Base-by-base conservation (phyloP, 2,888 invertebrate genomes). In the Amphipoea lucens region DNA sequence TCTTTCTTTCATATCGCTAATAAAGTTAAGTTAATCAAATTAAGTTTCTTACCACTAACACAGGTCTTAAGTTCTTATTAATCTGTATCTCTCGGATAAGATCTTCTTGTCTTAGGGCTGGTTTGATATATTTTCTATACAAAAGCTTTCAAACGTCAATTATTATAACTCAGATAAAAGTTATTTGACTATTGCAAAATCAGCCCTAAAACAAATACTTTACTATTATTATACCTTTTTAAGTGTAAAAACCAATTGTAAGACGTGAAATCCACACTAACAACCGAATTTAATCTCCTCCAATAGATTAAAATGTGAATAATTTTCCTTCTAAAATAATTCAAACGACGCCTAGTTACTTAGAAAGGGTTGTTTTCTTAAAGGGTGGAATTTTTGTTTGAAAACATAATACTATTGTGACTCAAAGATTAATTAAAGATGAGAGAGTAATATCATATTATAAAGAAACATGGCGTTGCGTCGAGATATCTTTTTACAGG, bases 331-430 rank as follows among this genome's bases (percentile, higher is more conserved):
- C 42, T 65, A 76, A 80, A 87, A 78, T 78, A 88, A 88, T 84
- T 83, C 69, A 63, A 82, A 79, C 76, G 90, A 76, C 80, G 72
- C 76, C 80, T 62, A 74, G 70, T 79, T 87, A 84, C 78, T 75
- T 5, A 36, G 63, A 88, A 89, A 88, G 90, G 90, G 88, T 86
- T 85, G 83, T 86, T 86, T 89, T 88, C 87, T 84, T 83, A 88
- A 82, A 85, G 86, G 87, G 87, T 89, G 68, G 65, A 85, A 85
- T 87, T 89, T 90, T 90, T 90, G 90, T 91, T 91, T 91, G 91
- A 88, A 89, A 90, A 91, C 86, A 85, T 90, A 90, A 92, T 91
- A 92, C 90, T 90, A 85, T 85, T 89, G 89, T 88, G 84, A 81
- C 85, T 76, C 83, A 71, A 81, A 81, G 82, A 84, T 86, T 89